Evolutionary conservation across 2,113 vertebrate species (phyloP), one percentile per base, ranked within the genome.

Genomic region (Numenius arquata): DNA sequence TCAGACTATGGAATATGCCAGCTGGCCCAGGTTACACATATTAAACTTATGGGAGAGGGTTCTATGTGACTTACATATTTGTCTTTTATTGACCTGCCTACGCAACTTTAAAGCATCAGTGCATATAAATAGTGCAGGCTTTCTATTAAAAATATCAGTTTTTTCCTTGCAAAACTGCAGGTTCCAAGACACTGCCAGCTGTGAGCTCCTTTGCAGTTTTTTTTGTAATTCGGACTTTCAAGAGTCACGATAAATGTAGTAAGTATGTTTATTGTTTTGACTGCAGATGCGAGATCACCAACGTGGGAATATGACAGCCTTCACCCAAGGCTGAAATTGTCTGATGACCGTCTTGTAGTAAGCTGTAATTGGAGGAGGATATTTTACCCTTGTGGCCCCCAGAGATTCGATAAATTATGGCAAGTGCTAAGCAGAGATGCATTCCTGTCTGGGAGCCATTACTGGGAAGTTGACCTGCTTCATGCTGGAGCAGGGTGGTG

Each of bases 391-490:
- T 34, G 72, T 15, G 53, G 90, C 3, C 93, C 97, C 16, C 81
- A 89, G 59, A 96, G 97, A 48, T 98, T 98, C 14, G 77, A 98
- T 94, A 90, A 88, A n/a, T 92, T 98, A 53, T 97, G 97, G 96
- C 98, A 98, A 74, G 97, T 98, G 52, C 83, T 98, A 93, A 94
- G 96, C 61, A 97, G 97, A 43, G 98, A 98, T 6, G 93, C 95
- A 43, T 98, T 97, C 82, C 88, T 96, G 5, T 97, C 98, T 3
- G 98, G 98, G 32, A 98, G 97, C 91, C 98, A 98, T 93, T 98
- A 98, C 83, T 98, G 98, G 98, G 98, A 98, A 78, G 97, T 97
- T 89, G 98, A 98, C 52, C 23, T 98, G 70, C 96, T 97, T 66
- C 90, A 70, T 30, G 97, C 98, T 21, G 97, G 96, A 74, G n/a